Base-by-base conservation (phyloP, 2,113 vertebrate genomes). In the Chinchilla lanigera region DNA sequence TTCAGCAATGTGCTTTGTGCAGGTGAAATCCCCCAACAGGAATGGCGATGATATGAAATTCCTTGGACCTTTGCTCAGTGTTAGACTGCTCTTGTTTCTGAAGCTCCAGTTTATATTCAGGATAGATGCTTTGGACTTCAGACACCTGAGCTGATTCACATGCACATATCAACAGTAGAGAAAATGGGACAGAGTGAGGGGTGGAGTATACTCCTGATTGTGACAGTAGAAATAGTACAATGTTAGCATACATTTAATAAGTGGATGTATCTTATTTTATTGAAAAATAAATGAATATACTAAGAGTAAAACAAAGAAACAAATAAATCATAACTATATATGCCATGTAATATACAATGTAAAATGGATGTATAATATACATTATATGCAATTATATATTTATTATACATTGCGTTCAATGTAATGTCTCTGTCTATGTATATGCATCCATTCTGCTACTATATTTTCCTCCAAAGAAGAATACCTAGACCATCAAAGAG, bases 401-500 rank as follows among this genome's bases (percentile, higher is more conserved):
- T 50, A 80, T 80, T 80, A 3, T 80, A 17, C 17, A 33, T 50
- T 60, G 14, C 5, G 41, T 86, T 17, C 33, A 71, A 47, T 65
- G 12, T 93, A 35, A 54, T n/a, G 30, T 80, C 17, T 47, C 73
- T 71, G 67, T 71, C 67, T 50, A 47, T 77, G 5, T 60, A 26
- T 95, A 26, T 80, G 26, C 67, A 20, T 84, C 20, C 60, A 93
- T 58, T n/a, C 35, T 86, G 47, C 7, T 56, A 7, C 24, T 50
- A 54, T 71, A 38, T 93, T 97, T 90, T 33, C 17, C n/a, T 92
- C 41, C 56, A 52, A 52, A 73, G 89, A 75, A 35, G 86, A 89
- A 50, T 75, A 38, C n/a, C 47, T 52, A 20, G 0, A 73, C 44
- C 56, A 90, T 93, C 81, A 87, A 50, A 67, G 47, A 33, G 41